These are phyloP conservation scores for Natrix natrix DNA, from an alignment of 2,797 vertebrate genomes.

Conservation along the genomic window DNA sequence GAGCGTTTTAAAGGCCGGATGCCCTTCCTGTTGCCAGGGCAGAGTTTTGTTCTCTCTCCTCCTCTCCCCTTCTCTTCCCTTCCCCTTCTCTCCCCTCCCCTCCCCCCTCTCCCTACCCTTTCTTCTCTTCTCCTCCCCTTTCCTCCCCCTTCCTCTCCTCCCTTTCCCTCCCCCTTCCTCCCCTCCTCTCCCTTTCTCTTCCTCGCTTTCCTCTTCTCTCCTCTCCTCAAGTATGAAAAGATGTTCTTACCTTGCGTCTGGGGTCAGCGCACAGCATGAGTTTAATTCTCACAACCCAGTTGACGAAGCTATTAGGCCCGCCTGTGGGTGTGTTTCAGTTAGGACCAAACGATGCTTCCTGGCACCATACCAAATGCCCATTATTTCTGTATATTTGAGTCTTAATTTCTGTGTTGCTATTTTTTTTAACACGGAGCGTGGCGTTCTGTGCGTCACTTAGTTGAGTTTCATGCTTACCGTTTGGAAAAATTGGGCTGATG, in stretches of 20 bases:
- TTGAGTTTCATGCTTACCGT: too few species aligned
- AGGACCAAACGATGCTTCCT: not conserved
- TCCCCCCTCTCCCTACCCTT: not conserved
- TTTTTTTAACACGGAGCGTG: too few species aligned
- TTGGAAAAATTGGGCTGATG: too few species aligned
- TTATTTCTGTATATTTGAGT: not conserved
- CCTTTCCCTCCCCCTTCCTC: not conserved
- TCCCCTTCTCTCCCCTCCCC: not conserved
- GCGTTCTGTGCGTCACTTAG: too few species aligned
- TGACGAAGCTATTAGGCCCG: not conserved
- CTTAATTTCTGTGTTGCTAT: too few species aligned
- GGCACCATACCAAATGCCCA: not conserved
- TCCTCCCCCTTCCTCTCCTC: too few species aligned
- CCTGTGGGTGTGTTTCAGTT: not conserved
- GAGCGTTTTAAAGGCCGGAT: too few species aligned
- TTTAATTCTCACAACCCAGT: not conserved
- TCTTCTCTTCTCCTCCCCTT: too few species aligned
- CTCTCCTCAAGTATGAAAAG: not conserved
- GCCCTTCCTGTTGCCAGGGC: too few species aligned
- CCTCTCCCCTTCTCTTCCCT: too few species aligned
- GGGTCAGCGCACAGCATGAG: not conserved
- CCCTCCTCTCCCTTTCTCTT: not conserved
- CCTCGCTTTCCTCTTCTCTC: too few species aligned
- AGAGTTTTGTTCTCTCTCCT: too few species aligned
- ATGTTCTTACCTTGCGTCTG: not conserved